Conservation (phyloP, 2,888 invertebrate species). For the Pyrrhosoma nymphula region DNA sequence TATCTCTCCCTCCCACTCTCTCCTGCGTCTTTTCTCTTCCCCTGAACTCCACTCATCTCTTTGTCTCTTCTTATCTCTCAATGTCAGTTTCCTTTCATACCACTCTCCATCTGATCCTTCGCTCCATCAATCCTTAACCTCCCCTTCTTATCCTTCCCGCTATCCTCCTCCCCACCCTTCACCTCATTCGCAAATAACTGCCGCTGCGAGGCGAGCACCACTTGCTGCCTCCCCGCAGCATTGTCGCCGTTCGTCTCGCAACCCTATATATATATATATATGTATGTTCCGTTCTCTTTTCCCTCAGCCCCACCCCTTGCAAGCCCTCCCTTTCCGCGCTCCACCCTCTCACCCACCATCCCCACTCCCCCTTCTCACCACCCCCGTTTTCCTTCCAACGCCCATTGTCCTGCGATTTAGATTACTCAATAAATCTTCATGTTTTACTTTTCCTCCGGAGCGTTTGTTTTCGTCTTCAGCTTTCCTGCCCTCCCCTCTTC, state of each 20-base stretch:
- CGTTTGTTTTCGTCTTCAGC: neutral
- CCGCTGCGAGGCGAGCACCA: neutral
- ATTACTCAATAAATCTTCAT: slow-evolving; percentile 10
- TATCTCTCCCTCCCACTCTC: neutral
- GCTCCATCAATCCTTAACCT: neutral
- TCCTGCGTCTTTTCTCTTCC: neutral
- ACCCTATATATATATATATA: neutral
- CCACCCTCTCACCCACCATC: neutral
- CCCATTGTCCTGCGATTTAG: slow-evolving; percentile 18
- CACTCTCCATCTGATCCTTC: slow-evolving; percentile 19
- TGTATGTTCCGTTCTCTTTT: neutral
- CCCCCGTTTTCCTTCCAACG: neutral
- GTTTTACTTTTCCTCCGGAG: neutral
- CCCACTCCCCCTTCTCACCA: neutral
- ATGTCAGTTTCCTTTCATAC: slow-evolving; percentile 29
- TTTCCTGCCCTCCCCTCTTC: neutral
- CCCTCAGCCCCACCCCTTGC: neutral
- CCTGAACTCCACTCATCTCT: neutral
- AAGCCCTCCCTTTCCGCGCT: neutral
- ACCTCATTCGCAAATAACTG: neutral
- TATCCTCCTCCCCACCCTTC: neutral
- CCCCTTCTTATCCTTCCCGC: neutral
- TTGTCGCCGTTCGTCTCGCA: slow-evolving; percentile 11
- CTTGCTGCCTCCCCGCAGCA: neutral
- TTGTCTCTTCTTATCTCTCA: slow-evolving; percentile 22